Evolutionary conservation across 2,113 vertebrate genomes (phyloP).

Genomic region (Abramis brama): DNA sequence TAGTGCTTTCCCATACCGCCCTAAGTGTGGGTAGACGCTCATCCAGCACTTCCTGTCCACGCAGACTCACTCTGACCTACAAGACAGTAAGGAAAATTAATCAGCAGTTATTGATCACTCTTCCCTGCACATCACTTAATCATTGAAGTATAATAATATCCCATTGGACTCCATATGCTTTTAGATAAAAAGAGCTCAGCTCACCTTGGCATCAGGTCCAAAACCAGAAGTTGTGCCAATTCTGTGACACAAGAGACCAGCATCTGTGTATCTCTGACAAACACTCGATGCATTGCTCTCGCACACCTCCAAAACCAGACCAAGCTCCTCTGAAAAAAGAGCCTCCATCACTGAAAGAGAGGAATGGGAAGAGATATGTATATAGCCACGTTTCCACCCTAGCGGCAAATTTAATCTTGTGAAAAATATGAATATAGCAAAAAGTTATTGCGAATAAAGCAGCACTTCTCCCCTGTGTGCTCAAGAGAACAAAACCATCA

Average conservation of each 20-base stretch:
- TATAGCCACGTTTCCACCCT: not conserved
- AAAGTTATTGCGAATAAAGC: not conserved
- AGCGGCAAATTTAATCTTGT: not conserved
- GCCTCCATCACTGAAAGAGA: constrained; percentile 76
- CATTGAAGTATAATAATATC: not conserved
- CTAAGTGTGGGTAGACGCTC: constrained; percentile 79
- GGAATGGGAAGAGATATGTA: not conserved
- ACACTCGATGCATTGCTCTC: constrained; percentile 65
- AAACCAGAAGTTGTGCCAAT: constrained; percentile 78
- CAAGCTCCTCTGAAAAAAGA: constrained; percentile 88
- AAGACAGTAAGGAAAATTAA: not conserved
- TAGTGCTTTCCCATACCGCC: constrained; percentile 88
- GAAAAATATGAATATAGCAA: not conserved
- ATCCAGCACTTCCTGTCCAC: constrained; percentile 74
- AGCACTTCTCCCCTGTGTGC: not conserved
- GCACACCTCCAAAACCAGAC: constrained; percentile 84
- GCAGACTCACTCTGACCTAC: constrained; percentile 79
- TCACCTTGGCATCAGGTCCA: constrained; percentile 82
- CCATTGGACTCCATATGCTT: not conserved
- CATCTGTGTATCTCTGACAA: constrained; percentile 71
- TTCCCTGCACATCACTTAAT: not conserved
- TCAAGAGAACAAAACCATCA: not conserved
- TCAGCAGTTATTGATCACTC: not conserved
- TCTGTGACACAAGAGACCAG: constrained; percentile 76
- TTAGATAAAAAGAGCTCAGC: constrained; percentile 29